Base-by-base conservation (phyloP, 2,888 invertebrate genomes). In the Drosophila villosipedis region DNA sequence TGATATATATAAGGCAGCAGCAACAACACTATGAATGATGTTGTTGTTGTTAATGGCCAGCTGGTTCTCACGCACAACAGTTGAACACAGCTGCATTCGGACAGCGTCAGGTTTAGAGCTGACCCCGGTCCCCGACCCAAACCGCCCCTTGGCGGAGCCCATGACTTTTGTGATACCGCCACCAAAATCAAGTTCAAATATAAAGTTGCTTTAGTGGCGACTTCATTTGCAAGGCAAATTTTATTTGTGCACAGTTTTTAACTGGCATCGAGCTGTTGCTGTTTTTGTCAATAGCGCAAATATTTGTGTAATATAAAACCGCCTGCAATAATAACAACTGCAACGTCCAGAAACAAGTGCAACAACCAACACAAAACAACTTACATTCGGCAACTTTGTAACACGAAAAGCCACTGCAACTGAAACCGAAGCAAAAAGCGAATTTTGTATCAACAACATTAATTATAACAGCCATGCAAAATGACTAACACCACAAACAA, bases 101-200 rank as follows among this genome's bases (percentile, higher is more conserved):
- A 75, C 83, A 76, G 72, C 68, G 74, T 76, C 80, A 71, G 78
- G 72, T 67, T 81, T 85, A 76, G 61, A 66, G 81, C 68, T 87
- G 89, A 85, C 89, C 89, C 86, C 83, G 76, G 67, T 50, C 64
- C 65, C 66, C 68, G 59, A 76, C 69, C 69, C 67, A 52, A 64
- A 62, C 81, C 68, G 39, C 59, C 76, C 65, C 65, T 41, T 61
- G 63, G 47, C 65, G 39, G 41, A 63, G 78, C 73, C 81, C 75
- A 64, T 83, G 83, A 80, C 83, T 83, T 86, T 85, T 84, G 81
- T 75, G 68, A 74, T 76, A 75, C 82, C 79, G 78, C 82, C 79
- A 69, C 78, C 83, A 89, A 89, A 91, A 83, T 84, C 91, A 91
- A 91, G 89, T 90, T 91, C 91, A 91, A 90, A 84, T 67, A 80